Conservation (phyloP, 2,113 vertebrate species). For the Phasianus colchicus region DNA sequence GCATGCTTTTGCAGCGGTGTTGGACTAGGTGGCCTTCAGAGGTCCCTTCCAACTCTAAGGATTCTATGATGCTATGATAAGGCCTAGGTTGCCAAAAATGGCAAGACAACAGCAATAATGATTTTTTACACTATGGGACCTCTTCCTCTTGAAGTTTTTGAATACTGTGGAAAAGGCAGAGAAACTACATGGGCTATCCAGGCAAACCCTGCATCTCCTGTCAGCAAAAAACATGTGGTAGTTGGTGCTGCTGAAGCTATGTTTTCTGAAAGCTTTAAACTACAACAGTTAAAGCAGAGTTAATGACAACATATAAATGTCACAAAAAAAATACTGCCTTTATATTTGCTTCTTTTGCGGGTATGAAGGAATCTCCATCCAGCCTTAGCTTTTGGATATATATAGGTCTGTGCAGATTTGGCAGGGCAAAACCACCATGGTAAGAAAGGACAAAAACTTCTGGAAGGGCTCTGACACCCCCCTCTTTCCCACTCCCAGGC, state of each 20-base stretch:
- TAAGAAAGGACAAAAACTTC: slow-evolving; percentile 28
- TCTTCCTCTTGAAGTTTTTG: not conserved
- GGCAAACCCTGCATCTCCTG: not conserved
- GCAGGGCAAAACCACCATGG: not conserved
- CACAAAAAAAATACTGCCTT: not conserved
- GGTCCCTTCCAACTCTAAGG: too few species aligned
- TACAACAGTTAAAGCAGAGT: not conserved
- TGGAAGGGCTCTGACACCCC: not conserved
- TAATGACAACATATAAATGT: not conserved
- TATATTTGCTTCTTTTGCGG: not conserved
- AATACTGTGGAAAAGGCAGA: not conserved
- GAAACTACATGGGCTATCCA: not conserved
- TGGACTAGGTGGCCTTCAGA: too few species aligned
- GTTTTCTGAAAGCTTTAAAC: not conserved
- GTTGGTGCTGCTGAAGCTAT: not conserved
- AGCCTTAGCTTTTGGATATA: not conserved
- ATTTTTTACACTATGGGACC: not conserved
- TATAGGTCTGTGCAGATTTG: not conserved
- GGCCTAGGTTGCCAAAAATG: not conserved
- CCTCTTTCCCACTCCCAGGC: not conserved
- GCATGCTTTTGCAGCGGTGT: not conserved
- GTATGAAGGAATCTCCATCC: slow-evolving; percentile 3
- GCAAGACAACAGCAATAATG: not conserved
- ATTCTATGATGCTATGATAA: not conserved
- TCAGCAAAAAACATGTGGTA: not conserved